Conservation (phyloP, 1,140 invertebrate genomes). For the Brachionus koreanus region DNA sequence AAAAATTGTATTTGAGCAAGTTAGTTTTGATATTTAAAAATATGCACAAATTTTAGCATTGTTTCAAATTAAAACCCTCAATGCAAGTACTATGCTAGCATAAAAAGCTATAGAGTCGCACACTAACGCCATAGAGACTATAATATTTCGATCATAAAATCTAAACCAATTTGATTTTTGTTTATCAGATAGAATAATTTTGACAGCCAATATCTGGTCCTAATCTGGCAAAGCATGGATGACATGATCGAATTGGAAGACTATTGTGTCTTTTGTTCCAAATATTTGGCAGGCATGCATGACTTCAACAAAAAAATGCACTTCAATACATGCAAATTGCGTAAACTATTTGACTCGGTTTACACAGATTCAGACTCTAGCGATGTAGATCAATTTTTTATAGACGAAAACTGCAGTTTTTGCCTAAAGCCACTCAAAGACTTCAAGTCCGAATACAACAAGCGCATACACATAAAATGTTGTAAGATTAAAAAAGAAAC, state of each 20-base stretch:
- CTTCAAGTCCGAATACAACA: slow-evolving; percentile 39
- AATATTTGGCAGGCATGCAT: background rate
- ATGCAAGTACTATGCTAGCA: background rate
- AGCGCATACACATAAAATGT: slow-evolving; percentile 38
- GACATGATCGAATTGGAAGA: slow-evolving; percentile 24
- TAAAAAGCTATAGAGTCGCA: background rate
- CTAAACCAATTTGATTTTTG: background rate
- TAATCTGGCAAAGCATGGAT: background rate
- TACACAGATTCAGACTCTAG: background rate
- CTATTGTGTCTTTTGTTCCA: slow-evolving; percentile 32
- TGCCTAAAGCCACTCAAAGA: slow-evolving; percentile 39
- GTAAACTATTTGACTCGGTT: slow-evolving; percentile 19
- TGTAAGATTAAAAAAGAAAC: slow-evolving; percentile 36
- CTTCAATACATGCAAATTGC: slow-evolving; percentile 36
- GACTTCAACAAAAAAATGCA: slow-evolving; percentile 44
- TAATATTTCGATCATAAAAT: background rate
- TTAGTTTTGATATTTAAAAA: background rate
- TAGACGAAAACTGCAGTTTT: background rate
- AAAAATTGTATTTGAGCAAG: background rate
- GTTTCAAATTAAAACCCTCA: background rate
- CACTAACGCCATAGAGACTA: slow-evolving; percentile 29
- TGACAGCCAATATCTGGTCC: background rate
- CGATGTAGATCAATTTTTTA: slow-evolving; percentile 14
- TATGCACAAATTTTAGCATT: background rate
- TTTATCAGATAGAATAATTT: background rate